Evolutionary conservation across 2,113 vertebrate genomes (phyloP).

Genomic region (Synodontis membranacea): DNA sequence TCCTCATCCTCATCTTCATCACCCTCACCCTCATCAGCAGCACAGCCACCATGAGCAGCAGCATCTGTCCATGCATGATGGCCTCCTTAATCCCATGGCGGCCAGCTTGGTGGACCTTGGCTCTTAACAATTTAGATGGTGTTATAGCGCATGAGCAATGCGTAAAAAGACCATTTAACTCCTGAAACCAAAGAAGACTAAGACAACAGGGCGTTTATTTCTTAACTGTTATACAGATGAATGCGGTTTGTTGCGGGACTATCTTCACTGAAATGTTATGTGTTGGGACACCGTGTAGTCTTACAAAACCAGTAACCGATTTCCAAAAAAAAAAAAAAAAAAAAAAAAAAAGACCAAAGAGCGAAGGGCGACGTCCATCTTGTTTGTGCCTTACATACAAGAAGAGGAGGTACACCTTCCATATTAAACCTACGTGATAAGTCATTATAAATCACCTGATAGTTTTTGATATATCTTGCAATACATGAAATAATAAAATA

Average conservation of each 20-base stretch:
- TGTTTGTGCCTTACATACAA: slow-evolving; percentile 18
- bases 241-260: neutral
- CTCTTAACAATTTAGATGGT: slow-evolving; percentile 77
- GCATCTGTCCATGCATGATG: slow-evolving; percentile 94
- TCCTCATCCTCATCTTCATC: slow-evolving; percentile 30
- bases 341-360: slow-evolving; percentile 46
- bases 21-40: slow-evolving; percentile 43
- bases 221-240: slow-evolving; percentile 9
- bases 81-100: slow-evolving; percentile 97
- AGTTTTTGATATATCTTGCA: slow-evolving; percentile 54
- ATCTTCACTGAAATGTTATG: neutral
- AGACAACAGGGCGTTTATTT: neutral
- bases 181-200: slow-evolving; percentile 25
- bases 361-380: neutral
- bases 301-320: slow-evolving; percentile 33
- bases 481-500: slow-evolving; percentile 51
- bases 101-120: slow-evolving; percentile 95
- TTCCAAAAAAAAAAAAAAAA: neutral
- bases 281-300: slow-evolving; percentile 27
- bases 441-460: slow-evolving; percentile 45
- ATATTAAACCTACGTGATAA: slow-evolving; percentile 22
- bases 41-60: slow-evolving; percentile 79
- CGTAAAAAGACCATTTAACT: slow-evolving; percentile 14
- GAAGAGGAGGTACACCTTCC: slow-evolving; percentile 25
- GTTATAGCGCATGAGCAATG: neutral